Evolutionary conservation across 2,797 vertebrate genomes (phyloP), one percentile per base, ranked within the genome.

Genomic region (Lepilemur septentrionalis): DNA sequence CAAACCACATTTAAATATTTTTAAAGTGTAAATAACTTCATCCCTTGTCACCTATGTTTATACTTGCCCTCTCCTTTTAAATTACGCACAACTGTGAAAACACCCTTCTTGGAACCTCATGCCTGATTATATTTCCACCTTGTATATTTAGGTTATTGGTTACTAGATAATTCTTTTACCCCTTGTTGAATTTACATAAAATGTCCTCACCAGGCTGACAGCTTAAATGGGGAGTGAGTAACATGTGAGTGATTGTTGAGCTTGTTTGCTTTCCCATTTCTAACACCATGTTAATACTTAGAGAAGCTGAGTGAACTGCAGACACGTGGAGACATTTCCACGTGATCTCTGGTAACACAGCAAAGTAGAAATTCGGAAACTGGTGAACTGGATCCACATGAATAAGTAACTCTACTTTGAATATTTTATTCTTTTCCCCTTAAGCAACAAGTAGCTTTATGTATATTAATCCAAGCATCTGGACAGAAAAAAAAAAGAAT

Each of bases 1-100:
- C 97, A 98, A 92, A 87, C 23, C 41, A 63, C 93, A 97, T 96
- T 97, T 98, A 97, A 97, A 97, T 97, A 98, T 96, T 96, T 96
- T 69, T 90, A 95, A 97, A 96, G 70, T 93, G 94, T 97, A 96
- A 97, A 97, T 92, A 72, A 17, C 41, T 88, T 95, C 67, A 83
- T 25, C 80, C 38, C 28, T 82, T 97, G 90, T 96, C 96, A 91
- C 86, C 83, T 97, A 57, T 96, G 96, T 97, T 97, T 97, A 96
- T 94, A 95, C 89, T 94, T 95, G 80, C 30, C 89, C 91, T 94
- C 61, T 94, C 20, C 67, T 94, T 97, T 86, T 92, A 95, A 97
- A 96, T 97, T 93, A 95, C 95, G 89, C 41, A 86, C 86, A 95
- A 90, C 75, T 93, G 82, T 90, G 83, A 90, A 97, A 98, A 90